A percentile compares a stretch with the other conserved stretches of the same genome.
These are phyloP conservation scores for Drosophila varians DNA, from an alignment of 1,140 invertebrate species.

Conservation along the genomic window DNA sequence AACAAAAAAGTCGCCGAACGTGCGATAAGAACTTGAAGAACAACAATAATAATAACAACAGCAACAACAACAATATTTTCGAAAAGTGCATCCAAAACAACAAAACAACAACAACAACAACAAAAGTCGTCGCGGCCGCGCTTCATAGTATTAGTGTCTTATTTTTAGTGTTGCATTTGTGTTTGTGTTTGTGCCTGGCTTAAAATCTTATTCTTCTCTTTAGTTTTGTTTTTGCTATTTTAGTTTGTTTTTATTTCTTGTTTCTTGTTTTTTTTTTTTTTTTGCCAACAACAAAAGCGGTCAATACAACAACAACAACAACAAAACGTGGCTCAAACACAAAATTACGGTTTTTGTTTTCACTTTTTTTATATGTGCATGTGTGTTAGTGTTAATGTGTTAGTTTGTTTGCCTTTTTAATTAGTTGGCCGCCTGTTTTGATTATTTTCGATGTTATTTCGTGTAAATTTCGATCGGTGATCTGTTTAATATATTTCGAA, in stretches of 20 bases:
- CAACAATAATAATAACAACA: background rate
- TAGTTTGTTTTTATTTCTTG: background rate
- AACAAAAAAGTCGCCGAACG: background rate
- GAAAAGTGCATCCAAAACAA: background rate
- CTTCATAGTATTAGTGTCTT: no score
- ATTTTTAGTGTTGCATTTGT: background rate
- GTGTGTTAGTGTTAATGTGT: slow-evolving; percentile 25
- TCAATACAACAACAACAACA: slow-evolving; percentile 10
- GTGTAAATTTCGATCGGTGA: slow-evolving; percentile 13
- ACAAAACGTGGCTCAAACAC: slow-evolving; percentile 32
- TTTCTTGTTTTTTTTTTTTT: background rate
- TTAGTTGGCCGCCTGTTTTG: slow-evolving; percentile 62
- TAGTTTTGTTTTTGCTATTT: background rate
- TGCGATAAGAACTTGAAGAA: slow-evolving; percentile 1
- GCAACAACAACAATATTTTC: background rate
- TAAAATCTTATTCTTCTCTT: slow-evolving; percentile 1
- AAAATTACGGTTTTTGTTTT: slow-evolving; percentile 46
- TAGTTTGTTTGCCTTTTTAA: slow-evolving; percentile 64
- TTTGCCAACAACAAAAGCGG: background rate
- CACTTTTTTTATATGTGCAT: slow-evolving; percentile 62
- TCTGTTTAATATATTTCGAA: slow-evolving; percentile 31
- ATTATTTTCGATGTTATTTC: slow-evolving; percentile 41
- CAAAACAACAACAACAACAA: background rate
- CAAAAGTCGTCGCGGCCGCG: background rate
- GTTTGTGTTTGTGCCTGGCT: background rate